A percentile compares a stretch with the other conserved stretches of the same genome.
Conservation (phyloP, 2,797 vertebrate genomes). For the Sebastes cheni region DNA sequence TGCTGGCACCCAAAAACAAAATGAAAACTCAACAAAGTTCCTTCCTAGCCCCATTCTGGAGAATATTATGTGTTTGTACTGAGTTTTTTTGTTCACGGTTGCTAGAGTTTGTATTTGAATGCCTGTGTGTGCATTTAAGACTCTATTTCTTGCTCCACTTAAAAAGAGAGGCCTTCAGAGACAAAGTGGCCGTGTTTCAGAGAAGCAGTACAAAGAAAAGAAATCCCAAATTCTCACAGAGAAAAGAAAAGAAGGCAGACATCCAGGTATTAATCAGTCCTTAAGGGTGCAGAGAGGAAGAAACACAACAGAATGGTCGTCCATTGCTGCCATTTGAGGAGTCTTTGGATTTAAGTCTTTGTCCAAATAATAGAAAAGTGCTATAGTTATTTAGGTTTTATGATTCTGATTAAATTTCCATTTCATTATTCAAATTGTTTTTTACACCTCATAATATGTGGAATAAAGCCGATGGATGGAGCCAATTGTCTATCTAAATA, state of each 20-base stretch:
- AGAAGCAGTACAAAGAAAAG: conserved; percentile 5
- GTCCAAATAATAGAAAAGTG: background rate
- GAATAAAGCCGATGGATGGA: background rate
- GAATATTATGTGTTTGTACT: conserved; percentile 14
- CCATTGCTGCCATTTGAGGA: background rate
- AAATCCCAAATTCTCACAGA: conserved; percentile 6
- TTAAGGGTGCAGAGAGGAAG: conserved; percentile 1
- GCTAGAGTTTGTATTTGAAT: conserved; percentile 25
- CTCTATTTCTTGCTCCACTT: conserved; percentile 46
- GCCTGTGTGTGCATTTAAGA: conserved; percentile 25
- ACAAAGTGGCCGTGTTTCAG: conserved; percentile 22
- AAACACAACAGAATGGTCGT: background rate
- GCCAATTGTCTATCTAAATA: background rate
- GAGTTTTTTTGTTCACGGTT: background rate
- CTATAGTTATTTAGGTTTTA: background rate
- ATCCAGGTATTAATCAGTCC: conserved; percentile 32
- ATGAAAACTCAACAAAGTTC: conserved; percentile 30
- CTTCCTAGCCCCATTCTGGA: background rate
- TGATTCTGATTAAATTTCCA: background rate
- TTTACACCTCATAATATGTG: background rate
- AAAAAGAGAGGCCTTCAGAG: conserved; percentile 15
- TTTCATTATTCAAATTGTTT: background rate
- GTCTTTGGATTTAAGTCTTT: conserved; percentile 1
- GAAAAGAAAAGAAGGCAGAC: background rate
- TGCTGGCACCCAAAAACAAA: conserved; percentile 16